phyloP scores from a whole-genome alignment of 2,888 invertebrate genomes.

The Lasioglossum morio region DNA sequence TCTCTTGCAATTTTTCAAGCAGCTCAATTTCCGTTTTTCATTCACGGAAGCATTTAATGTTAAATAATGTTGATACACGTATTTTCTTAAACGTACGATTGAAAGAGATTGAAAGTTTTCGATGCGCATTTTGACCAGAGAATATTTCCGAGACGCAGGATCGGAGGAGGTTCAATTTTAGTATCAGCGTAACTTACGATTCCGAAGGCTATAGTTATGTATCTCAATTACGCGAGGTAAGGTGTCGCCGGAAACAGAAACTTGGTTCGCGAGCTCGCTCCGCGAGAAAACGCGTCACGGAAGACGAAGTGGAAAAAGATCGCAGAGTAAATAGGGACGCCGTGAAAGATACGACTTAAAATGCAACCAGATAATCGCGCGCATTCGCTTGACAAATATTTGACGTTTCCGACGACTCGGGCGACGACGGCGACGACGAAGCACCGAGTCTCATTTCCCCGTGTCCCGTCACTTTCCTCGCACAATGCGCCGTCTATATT shows the following conservation, averaged over 20 bases:
- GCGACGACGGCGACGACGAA: slow-evolving; percentile 28
- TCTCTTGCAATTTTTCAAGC: no score
- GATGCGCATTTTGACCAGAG: neutral
- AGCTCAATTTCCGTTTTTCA: no score
- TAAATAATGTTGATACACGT: neutral
- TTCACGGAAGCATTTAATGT: no score
- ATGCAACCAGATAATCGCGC: slow-evolving; percentile 63
- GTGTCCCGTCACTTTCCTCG: neutral
- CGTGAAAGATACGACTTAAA: slow-evolving; percentile 50
- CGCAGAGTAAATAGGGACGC: slow-evolving; percentile 51
- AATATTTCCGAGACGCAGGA: neutral
- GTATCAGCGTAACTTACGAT: neutral
- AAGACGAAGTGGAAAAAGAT: slow-evolving; percentile 35
- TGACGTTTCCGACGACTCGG: slow-evolving; percentile 47
- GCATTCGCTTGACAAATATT: slow-evolving; percentile 66
- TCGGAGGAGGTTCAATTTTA: neutral
- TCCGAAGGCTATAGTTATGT: neutral
- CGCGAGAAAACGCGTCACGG: neutral
- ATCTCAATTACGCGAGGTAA: neutral
- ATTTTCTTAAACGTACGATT: neutral
- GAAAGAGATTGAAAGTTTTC: neutral
- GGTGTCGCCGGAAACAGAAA: neutral
- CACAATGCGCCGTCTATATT: slow-evolving; percentile 15
- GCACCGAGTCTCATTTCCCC: slow-evolving; percentile 28
- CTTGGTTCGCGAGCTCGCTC: neutral